A percentile compares a stretch with the other conserved stretches of the same genome.
Conservation (phyloP, 2,797 vertebrate genomes). For the Amphiprion clarkii region DNA sequence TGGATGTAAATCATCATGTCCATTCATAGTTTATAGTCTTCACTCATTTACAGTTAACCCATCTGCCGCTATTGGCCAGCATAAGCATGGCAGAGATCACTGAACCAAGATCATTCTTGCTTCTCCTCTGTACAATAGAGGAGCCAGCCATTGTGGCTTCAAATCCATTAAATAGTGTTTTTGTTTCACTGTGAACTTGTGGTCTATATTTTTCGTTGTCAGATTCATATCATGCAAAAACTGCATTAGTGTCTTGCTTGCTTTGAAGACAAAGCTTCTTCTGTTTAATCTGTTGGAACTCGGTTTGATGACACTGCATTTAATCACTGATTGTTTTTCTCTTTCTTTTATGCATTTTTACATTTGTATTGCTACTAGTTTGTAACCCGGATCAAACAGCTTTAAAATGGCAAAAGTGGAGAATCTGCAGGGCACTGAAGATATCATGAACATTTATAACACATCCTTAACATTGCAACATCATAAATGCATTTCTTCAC, state of each 20-base stretch:
- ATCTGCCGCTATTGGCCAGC: slow-evolving; percentile 1
- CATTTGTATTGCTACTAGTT: slow-evolving; percentile 22
- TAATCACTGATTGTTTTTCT: slow-evolving; percentile 26
- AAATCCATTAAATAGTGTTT: slow-evolving; percentile 14
- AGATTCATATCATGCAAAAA: slow-evolving; percentile 22
- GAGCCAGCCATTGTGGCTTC: slow-evolving; percentile 16
- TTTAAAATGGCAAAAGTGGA: slow-evolving; percentile 41
- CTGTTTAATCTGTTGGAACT: slow-evolving; percentile 19
- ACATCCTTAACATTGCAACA: slow-evolving; percentile 33
- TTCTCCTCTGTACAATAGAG: background rate
- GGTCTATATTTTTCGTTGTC: slow-evolving; percentile 23
- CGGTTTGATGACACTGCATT: slow-evolving; percentile 7
- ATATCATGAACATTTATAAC: slow-evolving; percentile 48
- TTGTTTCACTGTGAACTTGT: slow-evolving; percentile 14
- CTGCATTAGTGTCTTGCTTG: slow-evolving; percentile 18
- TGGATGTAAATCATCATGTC: slow-evolving; percentile 11
- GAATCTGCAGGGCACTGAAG: slow-evolving; percentile 71
- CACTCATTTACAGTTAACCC: slow-evolving; percentile 1
- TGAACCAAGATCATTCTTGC: background rate
- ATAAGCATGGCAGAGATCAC: background rate
- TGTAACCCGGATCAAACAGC: slow-evolving; percentile 5
- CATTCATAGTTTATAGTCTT: background rate
- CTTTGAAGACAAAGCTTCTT: slow-evolving; percentile 9
- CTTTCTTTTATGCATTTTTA: slow-evolving; percentile 33
- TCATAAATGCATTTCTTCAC: slow-evolving; percentile 67